Evolutionary conservation across 2,113 vertebrate genomes (phyloP), one percentile per base, ranked within the genome.

Genomic region (Malurus melanocephalus): DNA sequence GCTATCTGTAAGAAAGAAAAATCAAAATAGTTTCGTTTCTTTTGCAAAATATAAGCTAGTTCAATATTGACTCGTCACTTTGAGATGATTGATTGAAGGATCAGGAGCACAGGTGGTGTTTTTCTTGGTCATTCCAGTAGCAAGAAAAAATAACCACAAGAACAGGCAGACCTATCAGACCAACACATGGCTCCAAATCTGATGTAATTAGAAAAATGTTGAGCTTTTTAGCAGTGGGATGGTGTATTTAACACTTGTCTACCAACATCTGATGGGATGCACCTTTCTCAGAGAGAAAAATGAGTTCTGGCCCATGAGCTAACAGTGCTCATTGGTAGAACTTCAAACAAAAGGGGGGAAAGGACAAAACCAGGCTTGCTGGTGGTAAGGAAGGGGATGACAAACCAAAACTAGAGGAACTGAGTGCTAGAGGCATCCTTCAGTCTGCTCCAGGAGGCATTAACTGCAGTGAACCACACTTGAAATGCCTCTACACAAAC

Each of bases 1-100:
- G 55, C 19, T 84, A 48, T 60, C 33, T 45, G 28, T 74, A 68
- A 69, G 40, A 79, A 53, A 24, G 40, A 92, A 95, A 94, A 46
- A 93, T 88, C 68, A 80, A 93, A 85, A 92, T 78, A 90, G 88
- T 74, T 88, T 33, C 27, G 56, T 69, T 94, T 81, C 9, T 96
- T 64, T 83, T 82, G 88, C 10, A 2, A 55, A 42, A 88, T 46
- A 55, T 17, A 18, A 75, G 32, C 46, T 33, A 71, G 52, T 93
- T 93, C 62, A 88, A 10, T 93, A 91, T n/a, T 19, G 24, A 71
- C 32, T 33, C 20, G 48, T 55, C 14, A 18, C 21, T 7, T 62
- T 62, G 26, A 30, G 28, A 30, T 62, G 20, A 35, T 3, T 56
- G 14, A 11, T 35, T 71, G 7, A 64, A 64, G 35, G 21, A 49